Evolutionary conservation across 2,888 invertebrate species (phyloP).

Genomic region (Pollenia griseotomentosa): DNA sequence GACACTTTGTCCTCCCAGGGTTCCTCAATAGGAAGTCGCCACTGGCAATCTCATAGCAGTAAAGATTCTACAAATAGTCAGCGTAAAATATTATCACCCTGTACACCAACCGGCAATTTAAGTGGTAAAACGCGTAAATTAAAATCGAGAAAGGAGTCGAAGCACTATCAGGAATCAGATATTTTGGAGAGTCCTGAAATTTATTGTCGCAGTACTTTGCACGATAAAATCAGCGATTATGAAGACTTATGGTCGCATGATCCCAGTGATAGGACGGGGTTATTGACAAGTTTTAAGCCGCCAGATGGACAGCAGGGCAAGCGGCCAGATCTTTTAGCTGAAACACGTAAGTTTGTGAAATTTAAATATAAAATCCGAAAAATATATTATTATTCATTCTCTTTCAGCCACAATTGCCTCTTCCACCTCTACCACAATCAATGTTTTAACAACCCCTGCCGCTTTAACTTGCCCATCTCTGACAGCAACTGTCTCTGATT

Average conservation of each 20-base stretch:
- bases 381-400: background rate
- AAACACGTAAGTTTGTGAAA: conserved; percentile 84
- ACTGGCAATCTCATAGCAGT: conserved; percentile 84
- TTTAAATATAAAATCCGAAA: background rate
- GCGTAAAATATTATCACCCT: conserved; percentile 84
- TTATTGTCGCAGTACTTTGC: conserved; percentile 93
- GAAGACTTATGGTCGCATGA: conserved; percentile 96
- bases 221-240: conserved; percentile 97
- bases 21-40: conserved; percentile 83
- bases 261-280: conserved; percentile 85
- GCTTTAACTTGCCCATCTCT: conserved; percentile 77
- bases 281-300: conserved; percentile 84
- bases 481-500: conserved; percentile 70
- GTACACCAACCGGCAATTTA: conserved; percentile 81
- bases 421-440: conserved; percentile 84
- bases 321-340: conserved; percentile 87
- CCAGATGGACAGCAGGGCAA: conserved; percentile 79
- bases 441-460: conserved; percentile 75
- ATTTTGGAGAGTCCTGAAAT: conserved; percentile 92
- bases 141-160: conserved; percentile 87
- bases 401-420: conserved; percentile 85
- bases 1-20: conserved; percentile 88
- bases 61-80: conserved; percentile 86
- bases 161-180: conserved; percentile 92
- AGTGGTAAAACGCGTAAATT: conserved; percentile 85